These are phyloP conservation scores for Aphelenchoides fujianensis DNA, from an alignment of 1,140 invertebrate genomes.

Conservation along the genomic window DNA sequence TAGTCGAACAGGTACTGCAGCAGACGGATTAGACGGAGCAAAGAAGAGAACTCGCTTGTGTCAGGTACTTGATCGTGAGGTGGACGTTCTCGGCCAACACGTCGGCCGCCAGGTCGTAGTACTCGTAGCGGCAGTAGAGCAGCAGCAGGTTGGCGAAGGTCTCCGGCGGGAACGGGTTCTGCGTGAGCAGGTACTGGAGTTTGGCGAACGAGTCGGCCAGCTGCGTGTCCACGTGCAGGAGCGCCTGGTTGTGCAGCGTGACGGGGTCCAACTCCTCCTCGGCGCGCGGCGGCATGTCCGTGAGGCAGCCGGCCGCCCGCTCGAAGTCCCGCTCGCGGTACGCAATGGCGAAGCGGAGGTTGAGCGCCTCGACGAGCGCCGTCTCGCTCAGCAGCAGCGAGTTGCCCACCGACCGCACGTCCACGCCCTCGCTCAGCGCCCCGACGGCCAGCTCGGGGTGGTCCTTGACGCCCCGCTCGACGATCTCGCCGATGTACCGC, in stretches of 20 bases:
- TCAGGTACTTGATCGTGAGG: conserved; percentile 90
- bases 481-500: conserved; percentile 80
- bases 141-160: conserved; percentile 93
- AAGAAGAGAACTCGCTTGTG: conserved; percentile 76
- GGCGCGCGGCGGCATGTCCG: conserved; percentile 89
- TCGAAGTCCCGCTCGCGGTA: conserved; percentile 91
- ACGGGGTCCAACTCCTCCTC: conserved; percentile 97
- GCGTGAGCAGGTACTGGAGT: conserved; percentile 89
- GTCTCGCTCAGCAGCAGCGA: conserved; percentile 91
- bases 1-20: conserved; percentile 72
- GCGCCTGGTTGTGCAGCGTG: conserved; percentile 92
- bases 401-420: conserved; percentile 93
- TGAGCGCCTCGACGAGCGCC: conserved; percentile 94
- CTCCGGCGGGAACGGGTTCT: conserved; percentile 93
- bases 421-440: conserved; percentile 94
- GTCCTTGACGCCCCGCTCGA: conserved; percentile 82
- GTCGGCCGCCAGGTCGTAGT: conserved; percentile 94
- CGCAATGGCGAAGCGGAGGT: conserved; percentile 96
- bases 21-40: conserved; percentile 13
- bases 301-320: conserved; percentile 84
- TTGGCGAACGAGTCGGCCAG: conserved; percentile 92
- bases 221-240: conserved; percentile 86
- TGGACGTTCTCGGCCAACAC: conserved; percentile 95
- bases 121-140: conserved; percentile 91
- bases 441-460: conserved; percentile 82